phyloP scores from a whole-genome alignment of 2,888 invertebrate species.

The Agriotes lineatus region DNA sequence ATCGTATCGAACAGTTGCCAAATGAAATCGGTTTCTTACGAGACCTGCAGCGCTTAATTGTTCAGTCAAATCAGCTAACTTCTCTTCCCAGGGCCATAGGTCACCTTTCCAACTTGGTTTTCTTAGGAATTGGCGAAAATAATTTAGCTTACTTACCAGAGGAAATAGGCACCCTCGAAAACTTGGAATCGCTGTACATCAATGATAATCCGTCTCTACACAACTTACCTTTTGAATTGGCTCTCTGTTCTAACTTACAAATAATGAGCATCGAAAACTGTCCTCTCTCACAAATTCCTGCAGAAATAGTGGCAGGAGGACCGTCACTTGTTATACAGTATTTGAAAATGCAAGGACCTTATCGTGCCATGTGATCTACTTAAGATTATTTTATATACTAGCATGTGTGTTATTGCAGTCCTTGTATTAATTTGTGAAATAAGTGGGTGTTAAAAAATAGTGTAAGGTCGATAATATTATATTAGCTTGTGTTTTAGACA shows the following conservation, averaged over 20 bases:
- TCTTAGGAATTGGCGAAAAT: constrained; percentile 96
- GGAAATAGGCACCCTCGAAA: constrained; percentile 97
- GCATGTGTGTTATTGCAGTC: constrained; percentile 14
- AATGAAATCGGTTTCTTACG: constrained; percentile 97
- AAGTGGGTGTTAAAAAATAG: constrained; percentile 18
- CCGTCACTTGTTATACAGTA: constrained; percentile 98
- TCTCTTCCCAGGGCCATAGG: constrained; percentile 96
- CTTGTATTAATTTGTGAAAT: constrained; percentile 24
- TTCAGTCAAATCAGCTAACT: constrained; percentile 96
- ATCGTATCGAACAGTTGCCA: constrained; percentile 95
- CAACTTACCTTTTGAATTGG: constrained; percentile 97
- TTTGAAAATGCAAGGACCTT: constrained; percentile 91
- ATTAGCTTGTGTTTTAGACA: constrained; percentile 23
- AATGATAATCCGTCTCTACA: constrained; percentile 98
- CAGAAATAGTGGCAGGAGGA: constrained; percentile 96
- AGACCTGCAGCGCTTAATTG: constrained; percentile 92
- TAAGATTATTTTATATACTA: constrained; percentile 18
- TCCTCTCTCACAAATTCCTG: constrained; percentile 95
- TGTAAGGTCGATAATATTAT: constrained; percentile 10
- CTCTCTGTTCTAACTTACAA: constrained; percentile 95
- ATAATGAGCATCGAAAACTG: constrained; percentile 99
- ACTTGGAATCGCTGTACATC: constrained; percentile 94
- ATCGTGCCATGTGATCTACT: constrained; percentile 82
- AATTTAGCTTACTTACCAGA: constrained; percentile 94
- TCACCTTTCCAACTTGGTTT: constrained; percentile 90